These are phyloP conservation scores for Echinops telfairi DNA, from an alignment of 2,113 vertebrate genomes.

Conservation along the genomic window DNA sequence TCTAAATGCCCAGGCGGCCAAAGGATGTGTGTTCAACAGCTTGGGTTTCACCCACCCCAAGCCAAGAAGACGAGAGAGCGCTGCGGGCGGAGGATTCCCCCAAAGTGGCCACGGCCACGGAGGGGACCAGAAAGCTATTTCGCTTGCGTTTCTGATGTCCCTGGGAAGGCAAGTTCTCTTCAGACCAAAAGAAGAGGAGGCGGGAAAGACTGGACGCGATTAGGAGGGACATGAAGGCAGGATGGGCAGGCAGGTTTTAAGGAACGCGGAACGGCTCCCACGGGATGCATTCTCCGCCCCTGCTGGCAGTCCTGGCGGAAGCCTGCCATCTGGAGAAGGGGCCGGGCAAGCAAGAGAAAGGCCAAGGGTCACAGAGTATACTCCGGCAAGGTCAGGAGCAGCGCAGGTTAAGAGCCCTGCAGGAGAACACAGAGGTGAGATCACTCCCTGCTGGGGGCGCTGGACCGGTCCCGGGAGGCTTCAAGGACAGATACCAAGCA, in stretches of 20 bases:
- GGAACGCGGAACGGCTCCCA: neutral
- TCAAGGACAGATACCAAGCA: no score
- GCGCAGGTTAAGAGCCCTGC: neutral
- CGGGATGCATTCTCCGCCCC: neutral
- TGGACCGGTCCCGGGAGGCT: no score
- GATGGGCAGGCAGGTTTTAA: neutral
- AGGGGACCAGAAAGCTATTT: conserved; percentile 64
- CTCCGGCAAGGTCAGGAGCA: neutral
- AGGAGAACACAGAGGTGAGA: no score
- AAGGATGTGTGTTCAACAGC: neutral
- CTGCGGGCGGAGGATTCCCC: conserved; percentile 11
- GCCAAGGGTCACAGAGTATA: neutral
- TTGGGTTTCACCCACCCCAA: neutral
- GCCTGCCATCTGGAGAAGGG: neutral
- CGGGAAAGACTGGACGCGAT: neutral
- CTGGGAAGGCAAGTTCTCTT: conserved; percentile 47
- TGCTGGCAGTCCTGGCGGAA: neutral
- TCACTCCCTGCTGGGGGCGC: no score
- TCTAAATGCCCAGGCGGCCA: neutral
- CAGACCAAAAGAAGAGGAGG: neutral
- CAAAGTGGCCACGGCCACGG: conserved; percentile 56
- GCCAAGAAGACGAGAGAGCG: conserved; percentile 52
- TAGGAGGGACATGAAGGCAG: neutral
- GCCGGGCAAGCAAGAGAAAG: neutral
- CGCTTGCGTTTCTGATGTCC: conserved; percentile 8